Conservation (phyloP, 2,797 vertebrate species). For the Atherinosoma microstoma region DNA sequence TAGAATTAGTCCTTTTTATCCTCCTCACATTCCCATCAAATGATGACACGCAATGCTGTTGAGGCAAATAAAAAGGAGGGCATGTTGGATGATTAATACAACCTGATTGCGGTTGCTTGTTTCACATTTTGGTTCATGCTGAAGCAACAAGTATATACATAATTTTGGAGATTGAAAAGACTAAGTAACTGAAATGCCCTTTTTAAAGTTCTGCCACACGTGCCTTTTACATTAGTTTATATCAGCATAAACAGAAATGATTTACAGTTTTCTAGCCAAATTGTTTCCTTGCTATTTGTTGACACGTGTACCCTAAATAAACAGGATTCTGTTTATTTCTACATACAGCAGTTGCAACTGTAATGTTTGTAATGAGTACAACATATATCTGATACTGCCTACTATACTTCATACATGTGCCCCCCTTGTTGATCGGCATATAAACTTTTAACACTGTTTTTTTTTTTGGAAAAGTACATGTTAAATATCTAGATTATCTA, state of each 20-base stretch:
- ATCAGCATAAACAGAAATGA: background rate
- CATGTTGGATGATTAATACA: constrained; percentile 14
- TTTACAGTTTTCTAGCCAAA: constrained; percentile 1
- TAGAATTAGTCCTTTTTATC: background rate
- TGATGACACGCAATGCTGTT: background rate
- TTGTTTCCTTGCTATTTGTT: background rate
- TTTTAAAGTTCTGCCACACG: background rate
- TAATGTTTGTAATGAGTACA: constrained; percentile 2
- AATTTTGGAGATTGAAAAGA: constrained; percentile 16
- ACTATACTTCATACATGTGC: background rate
- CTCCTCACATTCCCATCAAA: background rate
- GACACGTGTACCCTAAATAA: background rate
- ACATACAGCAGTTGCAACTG: constrained; percentile 1
- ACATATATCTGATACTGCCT: background rate
- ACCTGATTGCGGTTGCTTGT: constrained; percentile 1
- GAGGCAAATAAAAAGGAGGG: constrained; percentile 7
- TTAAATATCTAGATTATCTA: constrained; percentile 15
- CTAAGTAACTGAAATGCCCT: background rate
- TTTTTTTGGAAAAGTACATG: constrained; percentile 8
- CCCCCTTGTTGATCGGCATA: background rate
- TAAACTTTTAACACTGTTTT: constrained; percentile 4
- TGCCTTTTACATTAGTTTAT: background rate
- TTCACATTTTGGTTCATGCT: constrained; percentile 18
- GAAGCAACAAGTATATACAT: background rate
- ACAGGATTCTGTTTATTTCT: background rate